These are phyloP conservation scores for Lottia scabra DNA, from an alignment of 2,888 invertebrate genomes.

Conservation along the genomic window DNA sequence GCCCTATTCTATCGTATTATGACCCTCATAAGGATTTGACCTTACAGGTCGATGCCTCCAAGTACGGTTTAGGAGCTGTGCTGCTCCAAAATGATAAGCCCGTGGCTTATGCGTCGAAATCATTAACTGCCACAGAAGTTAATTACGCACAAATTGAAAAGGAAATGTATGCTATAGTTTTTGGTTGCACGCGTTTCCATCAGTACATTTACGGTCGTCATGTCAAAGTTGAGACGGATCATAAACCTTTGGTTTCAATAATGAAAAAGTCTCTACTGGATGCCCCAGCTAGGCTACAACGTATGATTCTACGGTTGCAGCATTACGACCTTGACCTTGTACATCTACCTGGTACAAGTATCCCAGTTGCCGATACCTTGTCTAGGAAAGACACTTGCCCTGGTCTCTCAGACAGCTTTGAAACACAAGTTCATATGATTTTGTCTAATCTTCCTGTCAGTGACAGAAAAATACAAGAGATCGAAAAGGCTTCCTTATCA, in stretches of 20 bases:
- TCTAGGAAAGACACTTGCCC: constrained; percentile 12
- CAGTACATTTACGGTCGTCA: neutral
- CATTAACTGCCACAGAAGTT: neutral
- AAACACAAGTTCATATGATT: too few species aligned
- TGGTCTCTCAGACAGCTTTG: too few species aligned
- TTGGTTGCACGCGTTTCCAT: neutral
- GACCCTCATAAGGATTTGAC: neutral
- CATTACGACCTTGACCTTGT: constrained; percentile 26
- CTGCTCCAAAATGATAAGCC: neutral
- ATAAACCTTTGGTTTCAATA: neutral
- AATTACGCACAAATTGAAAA: neutral
- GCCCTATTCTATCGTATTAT: neutral
- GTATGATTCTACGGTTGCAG: constrained; percentile 27
- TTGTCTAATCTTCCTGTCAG: too few species aligned
- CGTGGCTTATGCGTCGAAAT: neutral
- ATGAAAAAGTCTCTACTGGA: constrained; percentile 19
- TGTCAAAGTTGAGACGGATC: neutral
- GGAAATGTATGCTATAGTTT: neutral
- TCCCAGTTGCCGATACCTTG: constrained; percentile 30
- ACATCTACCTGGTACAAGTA: constrained; percentile 28
- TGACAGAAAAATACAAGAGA: too few species aligned
- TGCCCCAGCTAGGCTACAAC: constrained; percentile 29
- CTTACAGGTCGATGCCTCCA: neutral
- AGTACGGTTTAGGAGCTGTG: neutral
- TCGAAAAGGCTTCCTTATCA: too few species aligned